These are phyloP conservation scores for Dicaeum eximium DNA, from an alignment of 2,113 vertebrate genomes.

Conservation along the genomic window DNA sequence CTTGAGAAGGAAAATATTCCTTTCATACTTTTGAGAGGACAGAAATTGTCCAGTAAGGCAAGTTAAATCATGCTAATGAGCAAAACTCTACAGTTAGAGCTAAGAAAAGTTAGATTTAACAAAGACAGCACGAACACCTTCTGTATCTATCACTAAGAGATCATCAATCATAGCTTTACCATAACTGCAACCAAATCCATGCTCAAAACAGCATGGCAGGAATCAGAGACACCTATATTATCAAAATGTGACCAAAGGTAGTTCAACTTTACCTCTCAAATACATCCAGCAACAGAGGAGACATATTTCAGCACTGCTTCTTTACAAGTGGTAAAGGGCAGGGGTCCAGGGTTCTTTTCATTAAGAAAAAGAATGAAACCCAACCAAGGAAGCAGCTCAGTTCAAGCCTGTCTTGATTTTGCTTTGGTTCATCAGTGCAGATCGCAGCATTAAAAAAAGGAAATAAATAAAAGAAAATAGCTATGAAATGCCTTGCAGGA, in stretches of 20 bases:
- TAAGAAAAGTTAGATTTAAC: not conserved
- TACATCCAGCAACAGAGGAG: not conserved
- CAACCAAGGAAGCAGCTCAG: not conserved
- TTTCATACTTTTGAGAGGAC: not conserved
- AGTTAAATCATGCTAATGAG: not conserved
- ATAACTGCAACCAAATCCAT: not conserved
- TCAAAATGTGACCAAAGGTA: not conserved
- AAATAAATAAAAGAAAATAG: not conserved
- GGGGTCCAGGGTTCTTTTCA: not conserved
- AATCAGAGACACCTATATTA: conserved; percentile 8
- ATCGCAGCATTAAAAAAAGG: not conserved
- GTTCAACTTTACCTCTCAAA: not conserved
- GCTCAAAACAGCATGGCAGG: not conserved
- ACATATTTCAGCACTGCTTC: not conserved
- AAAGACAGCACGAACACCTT: not conserved
- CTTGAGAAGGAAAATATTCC: not conserved
- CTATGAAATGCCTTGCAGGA: not conserved
- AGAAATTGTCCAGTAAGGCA: not conserved
- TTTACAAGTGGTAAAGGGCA: not conserved
- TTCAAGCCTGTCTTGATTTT: not conserved
- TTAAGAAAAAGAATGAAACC: not conserved
- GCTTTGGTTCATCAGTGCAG: not conserved
- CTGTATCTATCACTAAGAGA: not conserved
- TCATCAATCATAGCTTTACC: not conserved
- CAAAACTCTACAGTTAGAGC: not conserved